Evolutionary conservation across 2,797 vertebrate genomes (phyloP).

Genomic region (Botia almorhae): DNA sequence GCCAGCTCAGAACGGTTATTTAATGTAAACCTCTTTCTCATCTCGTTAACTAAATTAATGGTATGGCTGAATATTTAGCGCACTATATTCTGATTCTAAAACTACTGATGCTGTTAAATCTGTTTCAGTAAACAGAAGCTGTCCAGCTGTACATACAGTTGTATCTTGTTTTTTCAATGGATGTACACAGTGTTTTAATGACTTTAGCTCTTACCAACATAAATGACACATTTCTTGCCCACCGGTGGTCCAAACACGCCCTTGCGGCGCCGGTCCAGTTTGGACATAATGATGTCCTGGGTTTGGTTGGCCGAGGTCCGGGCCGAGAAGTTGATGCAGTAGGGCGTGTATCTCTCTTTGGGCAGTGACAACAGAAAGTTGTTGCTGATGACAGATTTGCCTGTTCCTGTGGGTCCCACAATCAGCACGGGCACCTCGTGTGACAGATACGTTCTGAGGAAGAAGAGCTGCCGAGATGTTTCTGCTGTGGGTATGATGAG

Average conservation of each 20-base stretch:
- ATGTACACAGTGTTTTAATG: too few relatives aligned
- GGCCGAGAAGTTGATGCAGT: conserved; percentile 92
- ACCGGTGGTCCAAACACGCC: conserved; percentile 88
- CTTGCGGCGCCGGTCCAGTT: conserved; percentile 88
- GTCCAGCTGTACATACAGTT: too few relatives aligned
- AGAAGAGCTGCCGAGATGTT: conserved; percentile 89
- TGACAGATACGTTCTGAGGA: conserved; percentile 84
- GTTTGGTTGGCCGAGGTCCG: conserved; percentile 91
- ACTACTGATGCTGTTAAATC: too few relatives aligned
- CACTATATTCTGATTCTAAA: too few relatives aligned
- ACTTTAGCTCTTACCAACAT: conserved; percentile 83
- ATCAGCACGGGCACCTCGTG: conserved; percentile 86
- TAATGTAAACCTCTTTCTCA: too few relatives aligned
- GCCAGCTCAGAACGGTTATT: too few relatives aligned
- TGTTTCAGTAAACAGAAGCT: too few relatives aligned
- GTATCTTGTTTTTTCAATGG: too few relatives aligned
- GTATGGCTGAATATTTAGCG: too few relatives aligned
- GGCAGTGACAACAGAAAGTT: conserved; percentile 87
- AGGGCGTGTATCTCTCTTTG: conserved; percentile 84
- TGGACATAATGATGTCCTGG: conserved; percentile 93
- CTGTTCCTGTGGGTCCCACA: conserved; percentile 92
- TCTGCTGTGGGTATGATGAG: conserved; percentile 92
- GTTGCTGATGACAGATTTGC: conserved; percentile 90
- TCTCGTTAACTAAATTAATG: too few relatives aligned
- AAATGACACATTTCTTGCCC: conserved; percentile 88